Evolutionary conservation across 2,113 vertebrate genomes (phyloP).

Genomic region (Hydrochoerus hydrochaeris): DNA sequence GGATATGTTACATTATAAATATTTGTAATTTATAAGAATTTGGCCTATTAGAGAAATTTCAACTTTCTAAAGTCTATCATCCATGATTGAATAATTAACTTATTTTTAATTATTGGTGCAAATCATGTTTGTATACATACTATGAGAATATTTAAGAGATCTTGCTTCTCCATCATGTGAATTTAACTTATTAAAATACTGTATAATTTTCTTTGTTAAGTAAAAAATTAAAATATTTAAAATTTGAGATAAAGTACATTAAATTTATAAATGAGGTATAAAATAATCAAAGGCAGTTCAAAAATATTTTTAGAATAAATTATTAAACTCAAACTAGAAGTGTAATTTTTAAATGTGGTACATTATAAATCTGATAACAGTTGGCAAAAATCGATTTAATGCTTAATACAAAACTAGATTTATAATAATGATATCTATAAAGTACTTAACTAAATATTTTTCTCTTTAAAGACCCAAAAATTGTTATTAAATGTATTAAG

Average conservation of each 20-base stretch:
- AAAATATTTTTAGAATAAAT: not conserved
- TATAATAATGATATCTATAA: not conserved
- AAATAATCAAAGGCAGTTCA: constrained; percentile 19
- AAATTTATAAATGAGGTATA: not conserved
- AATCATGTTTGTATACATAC: not conserved
- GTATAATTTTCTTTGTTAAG: not conserved
- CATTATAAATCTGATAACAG: not conserved
- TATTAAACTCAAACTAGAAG: not conserved
- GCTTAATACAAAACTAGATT: not conserved
- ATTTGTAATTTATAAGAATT: not conserved
- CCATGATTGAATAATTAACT: not conserved
- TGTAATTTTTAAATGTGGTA: not conserved
- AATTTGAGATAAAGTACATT: not conserved
- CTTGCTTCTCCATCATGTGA: not conserved
- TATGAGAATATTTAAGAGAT: not conserved
- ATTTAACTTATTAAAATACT: not conserved
- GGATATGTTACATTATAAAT: not conserved
- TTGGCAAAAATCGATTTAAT: constrained; percentile 12
- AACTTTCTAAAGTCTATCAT: not conserved
- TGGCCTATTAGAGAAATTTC: not conserved
- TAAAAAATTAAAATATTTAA: constrained; percentile 12
- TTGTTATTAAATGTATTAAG: not conserved
- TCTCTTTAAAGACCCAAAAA: not conserved
- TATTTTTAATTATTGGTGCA: not conserved
- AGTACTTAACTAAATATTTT: not conserved